Percentiles rank a stretch among this genome's conserved stretches.
Evolutionary conservation across 1,140 invertebrate species (phyloP).

Genomic region (Euwallacea fornicatus): DNA sequence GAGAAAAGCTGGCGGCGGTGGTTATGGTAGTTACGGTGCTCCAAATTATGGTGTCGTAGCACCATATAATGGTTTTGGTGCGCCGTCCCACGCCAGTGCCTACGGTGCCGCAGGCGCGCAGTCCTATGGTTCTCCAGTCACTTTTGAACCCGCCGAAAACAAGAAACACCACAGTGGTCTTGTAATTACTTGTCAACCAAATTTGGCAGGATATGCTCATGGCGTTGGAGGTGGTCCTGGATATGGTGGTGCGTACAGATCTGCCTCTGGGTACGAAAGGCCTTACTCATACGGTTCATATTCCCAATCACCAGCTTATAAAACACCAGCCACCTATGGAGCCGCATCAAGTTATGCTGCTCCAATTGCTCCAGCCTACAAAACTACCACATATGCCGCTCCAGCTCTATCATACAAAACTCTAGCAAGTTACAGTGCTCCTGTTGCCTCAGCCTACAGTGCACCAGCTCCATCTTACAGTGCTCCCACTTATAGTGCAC

Average conservation of each 20-base stretch:
- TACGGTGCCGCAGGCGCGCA: conserved; percentile 10
- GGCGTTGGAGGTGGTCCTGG: conserved; percentile 32
- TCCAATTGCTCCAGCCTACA: conserved; percentile 30
- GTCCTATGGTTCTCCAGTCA: not conserved
- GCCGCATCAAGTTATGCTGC: conserved; percentile 37
- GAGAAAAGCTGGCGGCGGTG: conserved; percentile 22
- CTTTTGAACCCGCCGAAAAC: conserved; percentile 21
- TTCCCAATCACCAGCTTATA: conserved; percentile 26
- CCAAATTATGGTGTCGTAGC: conserved; percentile 28
- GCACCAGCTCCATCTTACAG: conserved; percentile 31
- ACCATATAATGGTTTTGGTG: not conserved
- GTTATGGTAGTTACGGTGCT: conserved; percentile 25
- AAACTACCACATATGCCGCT: conserved; percentile 30
- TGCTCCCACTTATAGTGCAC: conserved; percentile 14
- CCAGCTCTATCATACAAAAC: conserved; percentile 26
- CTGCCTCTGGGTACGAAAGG: conserved; percentile 27
- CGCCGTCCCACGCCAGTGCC: conserved; percentile 29
- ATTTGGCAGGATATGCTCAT: conserved; percentile 49
- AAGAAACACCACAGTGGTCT: conserved; percentile 45
- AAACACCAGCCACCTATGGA: conserved; percentile 24
- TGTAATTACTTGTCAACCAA: conserved; percentile 52
- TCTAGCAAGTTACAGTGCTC: conserved; percentile 23
- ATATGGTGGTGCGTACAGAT: conserved; percentile 34
- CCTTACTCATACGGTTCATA: conserved; percentile 37
- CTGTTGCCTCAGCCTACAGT: not conserved